Evolutionary conservation across 2,797 vertebrate species (phyloP).

Genomic region (Ceyx erithaca): DNA sequence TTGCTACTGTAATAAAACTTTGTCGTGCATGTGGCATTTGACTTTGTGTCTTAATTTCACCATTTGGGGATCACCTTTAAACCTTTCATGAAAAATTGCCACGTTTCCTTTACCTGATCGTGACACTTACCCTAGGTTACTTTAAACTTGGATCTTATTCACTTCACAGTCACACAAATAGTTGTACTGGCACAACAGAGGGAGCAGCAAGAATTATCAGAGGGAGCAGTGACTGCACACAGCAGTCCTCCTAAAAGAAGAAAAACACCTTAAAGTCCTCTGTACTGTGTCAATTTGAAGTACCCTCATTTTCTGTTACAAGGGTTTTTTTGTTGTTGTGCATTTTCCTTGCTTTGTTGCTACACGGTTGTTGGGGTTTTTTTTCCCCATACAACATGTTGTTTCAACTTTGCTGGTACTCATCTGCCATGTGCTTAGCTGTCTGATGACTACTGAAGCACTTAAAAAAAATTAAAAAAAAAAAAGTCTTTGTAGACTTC

Average conservation of each 20-base stretch:
- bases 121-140: background rate
- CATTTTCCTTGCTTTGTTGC: slow-evolving; percentile 25
- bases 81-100: no score
- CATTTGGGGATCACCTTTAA: no score
- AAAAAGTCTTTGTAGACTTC: background rate
- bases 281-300: background rate
- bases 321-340: background rate
- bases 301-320: background rate
- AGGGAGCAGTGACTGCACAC: background rate
- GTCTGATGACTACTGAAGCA: background rate
- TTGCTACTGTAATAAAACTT: no score
- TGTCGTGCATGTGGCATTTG: no score
- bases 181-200: background rate
- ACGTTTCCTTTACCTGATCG: no score
- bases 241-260: background rate
- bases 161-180: background rate
- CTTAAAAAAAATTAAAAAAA: background rate
- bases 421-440: background rate
- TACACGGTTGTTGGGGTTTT: background rate
- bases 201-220: slow-evolving; percentile 17
- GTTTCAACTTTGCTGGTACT: slow-evolving; percentile 11
- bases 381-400: background rate
- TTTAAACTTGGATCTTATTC: slow-evolving; percentile 24
- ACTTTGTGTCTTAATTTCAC: no score
- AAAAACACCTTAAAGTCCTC: background rate